Base-by-base conservation (phyloP, 2,888 invertebrate genomes). In the Drosophila anceps region DNA sequence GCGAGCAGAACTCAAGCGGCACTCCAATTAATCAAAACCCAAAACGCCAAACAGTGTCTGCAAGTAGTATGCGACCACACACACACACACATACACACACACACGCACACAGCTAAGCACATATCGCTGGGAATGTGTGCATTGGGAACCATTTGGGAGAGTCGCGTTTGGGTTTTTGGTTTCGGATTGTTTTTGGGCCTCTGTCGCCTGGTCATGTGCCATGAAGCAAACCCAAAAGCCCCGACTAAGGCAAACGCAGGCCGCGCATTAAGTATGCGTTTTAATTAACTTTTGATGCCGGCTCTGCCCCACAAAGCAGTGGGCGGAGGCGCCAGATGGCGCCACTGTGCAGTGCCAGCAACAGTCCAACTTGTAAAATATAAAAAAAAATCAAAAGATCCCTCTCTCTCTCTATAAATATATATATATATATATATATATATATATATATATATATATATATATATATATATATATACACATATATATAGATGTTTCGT, bases 241-340 rank as follows among this genome's bases (percentile, higher is more conserved):
- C 64, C n/a, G 48, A 48, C 59, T 72, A 64, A 71, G 64, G 72
- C 72, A 54, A 24, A 50, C 46, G 55, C 59, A 58, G 64, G 58
- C 59, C 79, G 69, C 79, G 82, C 81, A 81, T 81, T 81, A 84
- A 84, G 82, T 81, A 81, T 81, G 81, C 81, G 81, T 84, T 81
- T 81, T 81, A 81, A 84, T 81, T 81, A 81, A 84, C 81, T 81
- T 81, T 81, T 79, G 85, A 84, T 84, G 76, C 73, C 66, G 54
- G 64, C 55, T 29, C 55, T 13, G 33, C 18, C 31, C 31, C 60
- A 48, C 60, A 60, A 59, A 67, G 69, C 51, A 59, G 53, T 53
- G n/a, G 69, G 33, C 48, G 46, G 55, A 20, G 76, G 39, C 79
- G 46, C 63, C 79, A 81, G 84, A 77, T 81, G 79, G 82, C 82